Base-by-base conservation (phyloP, 1,140 invertebrate species). In the Sycophaga agraensis region DNA sequence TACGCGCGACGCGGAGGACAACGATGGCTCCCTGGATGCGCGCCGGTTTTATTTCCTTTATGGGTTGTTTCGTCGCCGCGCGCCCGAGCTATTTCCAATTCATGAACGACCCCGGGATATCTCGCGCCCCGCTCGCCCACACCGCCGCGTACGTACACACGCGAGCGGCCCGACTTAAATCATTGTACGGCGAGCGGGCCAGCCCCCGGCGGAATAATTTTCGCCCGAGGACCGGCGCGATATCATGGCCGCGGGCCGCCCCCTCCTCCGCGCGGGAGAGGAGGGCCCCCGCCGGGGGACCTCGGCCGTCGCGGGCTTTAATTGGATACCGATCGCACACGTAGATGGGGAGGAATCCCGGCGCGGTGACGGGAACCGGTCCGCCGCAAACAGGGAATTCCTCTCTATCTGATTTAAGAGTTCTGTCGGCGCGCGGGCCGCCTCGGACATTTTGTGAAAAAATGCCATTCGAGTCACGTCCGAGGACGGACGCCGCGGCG, bases 61-160 rank as follows among this genome's bases (percentile, higher is more conserved):
- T 70, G 69, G 65, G 70, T 74, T 75, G 73, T 78, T 77, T 77
- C 70, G 68, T 69, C 70, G 66, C 69, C 67, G 65, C 65, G 26
- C 24, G 50, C 68, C 60, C 66, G 58, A 68, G 66, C 66, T 71
- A 76, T 76, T 77, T 77, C 72, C 73, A 76, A 78, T 75, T 78
- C 74, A 75, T 75, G 74, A 75, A 77, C 70, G 73, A 75, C 65
- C 68, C 67, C 58, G 55, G 37, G 21, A 14, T 50, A n/a, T 24
- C 34, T 28, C 61, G 61, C 51, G 42, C 55, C 54, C 31, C 39
- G 8, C 16, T 26, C 37, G 22, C 21, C 11, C 34, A n/a, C 50
- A 9, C 50, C 14, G 4, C 14, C 50, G 19, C 35, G 26, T 65
- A 59, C 53, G 51, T 58, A 65, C 60, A 54, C 63, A 65, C 65